A percentile compares a stretch with the other conserved stretches of the same genome.
Conservation (phyloP, 2,888 invertebrate genomes). For the Tineola bisselliella region DNA sequence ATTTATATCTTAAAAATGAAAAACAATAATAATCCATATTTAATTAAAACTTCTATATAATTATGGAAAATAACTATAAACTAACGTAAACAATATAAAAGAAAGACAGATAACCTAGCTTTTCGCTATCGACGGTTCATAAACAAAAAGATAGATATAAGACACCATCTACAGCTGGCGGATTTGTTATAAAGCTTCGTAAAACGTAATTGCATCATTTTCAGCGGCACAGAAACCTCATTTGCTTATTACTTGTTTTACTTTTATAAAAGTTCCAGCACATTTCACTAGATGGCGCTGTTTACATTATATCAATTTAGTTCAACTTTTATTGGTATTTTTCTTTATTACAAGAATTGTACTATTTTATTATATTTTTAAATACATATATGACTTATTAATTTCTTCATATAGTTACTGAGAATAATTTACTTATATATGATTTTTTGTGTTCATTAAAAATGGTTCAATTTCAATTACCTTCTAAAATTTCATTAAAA, state of each 20-base stretch:
- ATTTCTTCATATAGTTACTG: no score
- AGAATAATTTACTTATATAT: no score
- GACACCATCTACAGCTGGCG: constrained; percentile 1
- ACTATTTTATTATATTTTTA: no score
- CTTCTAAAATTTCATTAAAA: background rate
- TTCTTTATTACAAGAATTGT: no score
- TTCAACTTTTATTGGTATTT: no score
- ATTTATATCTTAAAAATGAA: no score
- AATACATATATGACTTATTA: no score
- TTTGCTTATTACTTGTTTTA: background rate
- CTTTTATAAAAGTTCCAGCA: background rate
- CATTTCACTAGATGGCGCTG: background rate
- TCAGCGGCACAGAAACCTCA: background rate
- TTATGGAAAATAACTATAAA: no score
- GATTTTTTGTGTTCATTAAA: no score
- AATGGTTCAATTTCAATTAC: background rate
- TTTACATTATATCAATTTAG: background rate
- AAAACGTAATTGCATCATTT: constrained; percentile 10
- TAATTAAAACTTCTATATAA: no score
- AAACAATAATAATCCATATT: no score
- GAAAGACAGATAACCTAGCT: background rate
- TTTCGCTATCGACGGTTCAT: background rate
- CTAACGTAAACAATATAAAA: background rate
- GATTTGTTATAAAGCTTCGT: background rate
- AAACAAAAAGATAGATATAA: background rate